Evolutionary conservation across 2,113 vertebrate species (phyloP), one percentile per base, ranked within the genome.

Genomic region (Seriola rivoliana): DNA sequence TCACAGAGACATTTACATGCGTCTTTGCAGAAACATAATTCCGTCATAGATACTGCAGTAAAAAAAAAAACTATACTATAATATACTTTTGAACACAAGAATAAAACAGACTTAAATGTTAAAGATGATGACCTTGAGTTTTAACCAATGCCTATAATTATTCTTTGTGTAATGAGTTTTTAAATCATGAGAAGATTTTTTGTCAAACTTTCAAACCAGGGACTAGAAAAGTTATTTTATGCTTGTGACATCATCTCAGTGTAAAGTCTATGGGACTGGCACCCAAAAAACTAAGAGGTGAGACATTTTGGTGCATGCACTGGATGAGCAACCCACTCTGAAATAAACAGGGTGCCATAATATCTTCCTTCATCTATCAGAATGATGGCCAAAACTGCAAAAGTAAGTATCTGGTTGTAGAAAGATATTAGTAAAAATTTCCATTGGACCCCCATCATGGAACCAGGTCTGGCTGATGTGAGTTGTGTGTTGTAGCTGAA

Each of bases 391-490:
- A 63, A 78, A 71, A 50, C 55, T 64, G 21, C 19, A 71, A 57
- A 57, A 80, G 9, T 40, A 68, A 58, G 29, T 36, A 50, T 32
- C 11, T 21, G 1, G 8, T 63, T 65, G 48, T 23, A 46, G 13
- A 38, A 63, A 69, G 74, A 40, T 48, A 17, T 6, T 5, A 34
- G 3, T 14, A 4, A 44, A 8, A 6, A 32, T 32, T 65, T 74
- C 36, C 17, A 64, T 3, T 38, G 68, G 83, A 82, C 81, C 83
- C 78, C 83, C 85, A 87, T 70, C 36, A 79, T 84, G 54, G 64
- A 77, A 40, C 71, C 84, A 72, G 62, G 54, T 21, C 23, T n/a
- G 65, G 4, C 54, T 65, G 2, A 79, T 1, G 3, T 16, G 48
- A 59, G 44, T 74, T 52, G 54, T 50, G 32, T 81, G 32, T 63